phyloP scores from a whole-genome alignment of 2,888 invertebrate genomes.

The Eristalis tenax region DNA sequence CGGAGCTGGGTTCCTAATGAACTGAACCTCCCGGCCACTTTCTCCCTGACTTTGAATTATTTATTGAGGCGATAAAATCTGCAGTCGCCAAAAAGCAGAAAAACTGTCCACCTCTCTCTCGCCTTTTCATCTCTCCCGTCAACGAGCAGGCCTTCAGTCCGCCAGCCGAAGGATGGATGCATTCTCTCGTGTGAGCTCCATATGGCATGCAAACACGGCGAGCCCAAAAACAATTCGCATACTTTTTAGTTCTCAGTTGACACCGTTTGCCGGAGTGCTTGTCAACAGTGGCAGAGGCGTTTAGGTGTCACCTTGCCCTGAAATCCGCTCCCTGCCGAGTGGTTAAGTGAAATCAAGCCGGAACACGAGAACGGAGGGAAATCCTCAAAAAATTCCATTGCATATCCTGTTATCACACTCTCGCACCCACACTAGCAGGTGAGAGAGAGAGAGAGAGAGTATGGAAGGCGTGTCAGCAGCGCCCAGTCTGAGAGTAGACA shows the following conservation, averaged over 20 bases:
- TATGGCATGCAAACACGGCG: conserved; percentile 43
- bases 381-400: conserved; percentile 46
- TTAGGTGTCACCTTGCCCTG: conserved; percentile 23
- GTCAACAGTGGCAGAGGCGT: conserved; percentile 40
- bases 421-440: conserved; percentile 31
- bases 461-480: not conserved
- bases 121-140: not conserved
- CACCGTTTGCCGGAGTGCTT: conserved; percentile 67
- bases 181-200: conserved; percentile 44
- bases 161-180: not conserved
- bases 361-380: conserved; percentile 24
- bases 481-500: not conserved
- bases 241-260: conserved; percentile 65
- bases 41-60: conserved; percentile 69
- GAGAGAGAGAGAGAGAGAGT: not conserved
- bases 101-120: conserved; percentile 11
- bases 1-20: conserved; percentile 65
- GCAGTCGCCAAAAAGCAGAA: conserved; percentile 28
- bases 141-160: not conserved
- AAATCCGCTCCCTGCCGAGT: not conserved
- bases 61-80: conserved; percentile 66
- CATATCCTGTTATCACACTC: conserved; percentile 64
- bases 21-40: conserved; percentile 68
- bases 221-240: conserved; percentile 62
- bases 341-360: conserved; percentile 69